A percentile compares a stretch with the other conserved stretches of the same genome.
These are phyloP conservation scores for Macroglossus sobrinus DNA, from an alignment of 2,113 vertebrate species.

Conservation along the genomic window DNA sequence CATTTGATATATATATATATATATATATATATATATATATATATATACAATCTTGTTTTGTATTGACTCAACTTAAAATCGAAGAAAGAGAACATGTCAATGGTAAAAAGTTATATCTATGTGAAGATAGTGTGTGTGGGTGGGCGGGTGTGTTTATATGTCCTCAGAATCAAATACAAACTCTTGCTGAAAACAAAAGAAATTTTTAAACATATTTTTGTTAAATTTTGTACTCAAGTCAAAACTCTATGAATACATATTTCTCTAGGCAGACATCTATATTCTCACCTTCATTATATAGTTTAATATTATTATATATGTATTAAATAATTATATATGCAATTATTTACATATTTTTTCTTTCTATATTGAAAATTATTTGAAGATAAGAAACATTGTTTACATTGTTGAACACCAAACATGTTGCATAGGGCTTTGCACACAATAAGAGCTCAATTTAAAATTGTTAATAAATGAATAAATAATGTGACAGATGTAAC, in stretches of 20 bases:
- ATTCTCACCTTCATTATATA: not conserved
- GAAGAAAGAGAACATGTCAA: not conserved
- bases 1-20: not conserved
- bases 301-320: not conserved
- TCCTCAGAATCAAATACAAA: not conserved
- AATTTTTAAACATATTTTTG: not conserved
- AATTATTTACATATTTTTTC: not conserved
- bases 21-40: no score
- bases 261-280: not conserved
- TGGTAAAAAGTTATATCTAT: not conserved
- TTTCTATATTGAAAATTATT: not conserved
- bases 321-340: not conserved
- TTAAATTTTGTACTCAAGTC: not conserved
- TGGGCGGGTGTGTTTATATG: not conserved
- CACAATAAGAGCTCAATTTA: not conserved
- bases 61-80: not conserved
- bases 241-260: not conserved
- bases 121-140: not conserved
- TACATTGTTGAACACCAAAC: not conserved
- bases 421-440: not conserved
- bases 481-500: not conserved
- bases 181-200: not conserved
- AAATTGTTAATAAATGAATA: not conserved
- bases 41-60: not conserved
- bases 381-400: not conserved